Conservation (phyloP, 1,140 invertebrate genomes). For the Cydia fagiglandana region DNA sequence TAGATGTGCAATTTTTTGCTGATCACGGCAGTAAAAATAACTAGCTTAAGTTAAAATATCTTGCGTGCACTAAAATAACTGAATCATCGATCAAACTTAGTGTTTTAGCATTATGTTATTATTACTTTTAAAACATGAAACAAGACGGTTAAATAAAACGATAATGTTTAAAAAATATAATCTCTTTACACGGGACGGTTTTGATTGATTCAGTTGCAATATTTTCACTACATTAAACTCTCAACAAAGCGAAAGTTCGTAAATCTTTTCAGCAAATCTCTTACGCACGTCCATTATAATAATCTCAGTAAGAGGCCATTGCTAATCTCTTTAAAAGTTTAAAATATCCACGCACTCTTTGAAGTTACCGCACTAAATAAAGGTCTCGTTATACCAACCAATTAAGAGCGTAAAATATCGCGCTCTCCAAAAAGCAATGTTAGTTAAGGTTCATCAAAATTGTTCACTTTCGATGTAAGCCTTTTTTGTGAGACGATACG, state of each 20-base stretch:
- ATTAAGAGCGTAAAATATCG: constrained; percentile 72
- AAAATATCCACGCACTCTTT: constrained; percentile 60
- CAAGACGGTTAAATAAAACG: too few relatives aligned
- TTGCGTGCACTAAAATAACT: too few relatives aligned
- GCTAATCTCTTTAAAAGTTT: constrained; percentile 66
- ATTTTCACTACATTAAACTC: constrained; percentile 9
- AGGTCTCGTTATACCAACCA: constrained; percentile 65
- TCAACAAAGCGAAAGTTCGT: constrained; percentile 12
- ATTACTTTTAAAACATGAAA: too few relatives aligned
- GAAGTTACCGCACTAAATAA: constrained; percentile 64
- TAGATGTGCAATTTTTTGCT: too few relatives aligned
- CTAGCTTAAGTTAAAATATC: too few relatives aligned
- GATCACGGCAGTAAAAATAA: too few relatives aligned
- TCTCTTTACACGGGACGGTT: background rate
- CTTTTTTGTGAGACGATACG: constrained; percentile 55
- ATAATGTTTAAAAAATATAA: too few relatives aligned
- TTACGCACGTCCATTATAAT: constrained; percentile 65
- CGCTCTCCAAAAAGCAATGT: constrained; percentile 48
- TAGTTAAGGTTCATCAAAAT: constrained; percentile 68
- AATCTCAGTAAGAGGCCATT: constrained; percentile 60
- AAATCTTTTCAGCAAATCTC: constrained; percentile 41
- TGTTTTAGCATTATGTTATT: too few relatives aligned
- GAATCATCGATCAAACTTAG: too few relatives aligned
- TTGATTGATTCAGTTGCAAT: constrained; percentile 19
- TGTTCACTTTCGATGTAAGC: constrained; percentile 57